Evolutionary conservation across 2,797 vertebrate genomes (phyloP).

Genomic region (Buphagus erythrorhynchus): DNA sequence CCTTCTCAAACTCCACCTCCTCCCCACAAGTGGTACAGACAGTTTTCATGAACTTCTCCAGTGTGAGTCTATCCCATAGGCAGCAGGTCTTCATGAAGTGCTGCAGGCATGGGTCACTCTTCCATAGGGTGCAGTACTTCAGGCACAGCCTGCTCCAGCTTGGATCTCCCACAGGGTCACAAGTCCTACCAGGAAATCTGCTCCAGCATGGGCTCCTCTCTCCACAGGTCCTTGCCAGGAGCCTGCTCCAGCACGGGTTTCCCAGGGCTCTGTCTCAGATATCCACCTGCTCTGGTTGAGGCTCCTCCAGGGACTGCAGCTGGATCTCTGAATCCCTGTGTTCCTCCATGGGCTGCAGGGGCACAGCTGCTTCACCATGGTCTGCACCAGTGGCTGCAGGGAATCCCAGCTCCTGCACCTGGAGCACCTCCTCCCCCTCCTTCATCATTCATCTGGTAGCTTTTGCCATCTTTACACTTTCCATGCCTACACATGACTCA

Average conservation of each 20-base stretch:
- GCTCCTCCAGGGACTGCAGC: background rate
- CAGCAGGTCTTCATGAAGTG: accelerated
- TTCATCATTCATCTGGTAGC: background rate
- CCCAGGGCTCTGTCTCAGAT: background rate
- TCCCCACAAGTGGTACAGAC: background rate
- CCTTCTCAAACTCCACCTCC: background rate
- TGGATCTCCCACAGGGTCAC: background rate
- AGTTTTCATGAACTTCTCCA: background rate
- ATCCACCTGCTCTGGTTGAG: background rate
- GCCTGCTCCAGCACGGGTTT: accelerated
- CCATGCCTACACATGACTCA: background rate
- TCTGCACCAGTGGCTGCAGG: background rate
- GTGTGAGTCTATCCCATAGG: background rate
- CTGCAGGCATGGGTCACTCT: no score
- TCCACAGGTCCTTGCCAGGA: background rate
- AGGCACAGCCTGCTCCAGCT: background rate
- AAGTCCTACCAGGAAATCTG: background rate
- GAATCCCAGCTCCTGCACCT: background rate
- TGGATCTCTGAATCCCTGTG: background rate
- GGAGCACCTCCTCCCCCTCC: background rate
- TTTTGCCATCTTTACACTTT: background rate
- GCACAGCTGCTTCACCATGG: background rate
- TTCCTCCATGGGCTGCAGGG: background rate
- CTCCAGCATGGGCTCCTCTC: background rate
- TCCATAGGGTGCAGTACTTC: background rate